Conservation (phyloP, 2,113 vertebrate species). For the Rhizomys pruinosus region DNA sequence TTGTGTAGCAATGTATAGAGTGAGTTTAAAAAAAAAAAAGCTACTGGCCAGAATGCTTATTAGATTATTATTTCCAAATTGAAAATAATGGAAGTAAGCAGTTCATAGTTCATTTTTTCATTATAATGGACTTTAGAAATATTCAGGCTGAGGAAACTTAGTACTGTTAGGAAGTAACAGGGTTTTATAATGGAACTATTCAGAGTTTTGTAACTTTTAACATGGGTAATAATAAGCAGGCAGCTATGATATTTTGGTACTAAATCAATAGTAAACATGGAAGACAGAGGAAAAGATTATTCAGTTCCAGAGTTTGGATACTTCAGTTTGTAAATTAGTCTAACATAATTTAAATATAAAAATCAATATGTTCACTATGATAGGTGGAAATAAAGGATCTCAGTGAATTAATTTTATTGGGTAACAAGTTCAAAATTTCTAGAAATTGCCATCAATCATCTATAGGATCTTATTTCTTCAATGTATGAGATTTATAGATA, state of each 20-base stretch:
- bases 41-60: not conserved
- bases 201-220: constrained; percentile 61
- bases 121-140: constrained; percentile 41
- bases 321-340: constrained; percentile 80
- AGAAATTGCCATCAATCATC: constrained; percentile 81
- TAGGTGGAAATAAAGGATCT: constrained; percentile 82
- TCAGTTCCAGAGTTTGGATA: constrained; percentile 69
- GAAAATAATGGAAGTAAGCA: not conserved
- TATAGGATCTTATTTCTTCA: constrained; percentile 83
- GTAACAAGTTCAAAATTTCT: constrained; percentile 83
- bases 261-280: constrained; percentile 79
- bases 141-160: constrained; percentile 5
- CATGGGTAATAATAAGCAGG: constrained; percentile 39
- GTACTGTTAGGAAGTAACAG: not conserved
- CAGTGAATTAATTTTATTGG: constrained; percentile 85
- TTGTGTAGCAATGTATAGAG: not conserved
- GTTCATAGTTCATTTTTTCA: not conserved
- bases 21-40: not conserved
- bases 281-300: constrained; percentile 81
- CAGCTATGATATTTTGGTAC: constrained; percentile 49
- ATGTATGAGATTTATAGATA: constrained; percentile 84
- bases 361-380: constrained; percentile 80
- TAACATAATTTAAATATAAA: constrained; percentile 63
- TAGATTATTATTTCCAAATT: not conserved
- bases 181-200: constrained; percentile 70